Conservation (phyloP, 2,797 vertebrate genomes). For the Etheostoma nigrum region DNA sequence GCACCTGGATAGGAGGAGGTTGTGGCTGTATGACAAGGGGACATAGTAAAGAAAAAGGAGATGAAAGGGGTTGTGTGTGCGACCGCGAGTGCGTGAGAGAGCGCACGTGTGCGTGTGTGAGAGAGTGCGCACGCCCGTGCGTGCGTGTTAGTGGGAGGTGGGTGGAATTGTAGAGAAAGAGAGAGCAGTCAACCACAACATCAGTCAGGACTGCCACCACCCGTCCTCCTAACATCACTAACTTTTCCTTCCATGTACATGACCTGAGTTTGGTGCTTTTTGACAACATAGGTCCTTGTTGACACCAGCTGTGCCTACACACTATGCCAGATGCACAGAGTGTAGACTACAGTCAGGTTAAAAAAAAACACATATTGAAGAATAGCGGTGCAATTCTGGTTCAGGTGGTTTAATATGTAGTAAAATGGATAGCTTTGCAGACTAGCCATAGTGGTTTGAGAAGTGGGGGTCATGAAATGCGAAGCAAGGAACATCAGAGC, state of each 20-base stretch:
- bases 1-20: slow-evolving; percentile 69
- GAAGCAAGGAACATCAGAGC: slow-evolving; percentile 40
- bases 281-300: slow-evolving; percentile 74
- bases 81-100: slow-evolving; percentile 12
- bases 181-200: slow-evolving; percentile 68
- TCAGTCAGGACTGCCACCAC: slow-evolving; percentile 69
- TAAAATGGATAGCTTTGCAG: slow-evolving; percentile 25
- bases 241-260: slow-evolving; percentile 72
- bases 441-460: slow-evolving; percentile 22
- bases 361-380: slow-evolving; percentile 42
- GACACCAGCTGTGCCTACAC: slow-evolving; percentile 69
- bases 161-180: slow-evolving; percentile 41
- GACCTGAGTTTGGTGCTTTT: slow-evolving; percentile 70
- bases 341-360: slow-evolving; percentile 30
- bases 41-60: slow-evolving; percentile 48
- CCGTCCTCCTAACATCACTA: slow-evolving; percentile 61
- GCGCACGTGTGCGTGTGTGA: slow-evolving; percentile 11
- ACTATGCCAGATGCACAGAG: slow-evolving; percentile 57
- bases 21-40: slow-evolving; percentile 65
- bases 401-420: slow-evolving; percentile 14
- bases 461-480: slow-evolving; percentile 21
- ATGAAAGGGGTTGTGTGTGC: slow-evolving; percentile 34
- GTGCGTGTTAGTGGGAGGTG: slow-evolving; percentile 22
- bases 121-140: slow-evolving; percentile 16
- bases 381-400: slow-evolving; percentile 12